Evolutionary conservation across 2,888 invertebrate species (phyloP).

Genomic region (Gandaritis pyraliata): DNA sequence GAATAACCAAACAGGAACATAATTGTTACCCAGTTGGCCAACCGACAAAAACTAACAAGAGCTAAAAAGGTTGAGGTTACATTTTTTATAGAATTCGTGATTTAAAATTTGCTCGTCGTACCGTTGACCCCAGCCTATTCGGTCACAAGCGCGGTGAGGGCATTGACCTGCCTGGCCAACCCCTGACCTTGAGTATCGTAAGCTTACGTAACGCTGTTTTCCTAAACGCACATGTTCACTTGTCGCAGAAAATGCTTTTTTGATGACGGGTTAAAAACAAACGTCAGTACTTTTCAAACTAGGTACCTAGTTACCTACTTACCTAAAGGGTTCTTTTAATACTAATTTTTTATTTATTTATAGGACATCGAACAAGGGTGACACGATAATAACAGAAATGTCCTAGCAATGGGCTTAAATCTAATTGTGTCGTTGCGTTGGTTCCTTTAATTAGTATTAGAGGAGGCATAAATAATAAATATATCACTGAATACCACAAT

Average conservation of each 20-base stretch:
- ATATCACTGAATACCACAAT: too few species aligned
- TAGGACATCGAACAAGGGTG: too few species aligned
- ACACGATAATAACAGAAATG: too few species aligned
- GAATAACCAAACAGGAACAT: neutral
- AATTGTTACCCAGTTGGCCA: neutral
- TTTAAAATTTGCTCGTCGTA: constrained; percentile 50
- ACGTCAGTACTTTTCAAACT: too few species aligned
- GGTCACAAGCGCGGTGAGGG: constrained; percentile 74
- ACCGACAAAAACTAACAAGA: constrained; percentile 27
- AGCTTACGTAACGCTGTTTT: constrained; percentile 73
- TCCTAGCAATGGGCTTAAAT: too few species aligned
- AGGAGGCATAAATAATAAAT: too few species aligned
- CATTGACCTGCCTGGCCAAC: constrained; percentile 80
- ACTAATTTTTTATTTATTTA: too few species aligned
- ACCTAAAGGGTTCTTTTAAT: too few species aligned
- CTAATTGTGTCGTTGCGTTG: too few species aligned
- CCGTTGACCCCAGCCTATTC: constrained; percentile 72
- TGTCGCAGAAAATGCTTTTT: constrained; percentile 39
- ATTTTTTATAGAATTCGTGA: constrained; percentile 38
- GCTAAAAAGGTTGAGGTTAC: constrained; percentile 20
- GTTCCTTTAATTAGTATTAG: too few species aligned
- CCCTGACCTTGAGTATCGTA: constrained; percentile 83
- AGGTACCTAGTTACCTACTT: too few species aligned
- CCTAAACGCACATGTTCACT: constrained; percentile 60
- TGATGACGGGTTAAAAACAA: neutral